A percentile compares a stretch with the other conserved stretches of the same genome.
Evolutionary conservation across 2,797 vertebrate species (phyloP).

Genomic region (Syngnathus rostellatus): DNA sequence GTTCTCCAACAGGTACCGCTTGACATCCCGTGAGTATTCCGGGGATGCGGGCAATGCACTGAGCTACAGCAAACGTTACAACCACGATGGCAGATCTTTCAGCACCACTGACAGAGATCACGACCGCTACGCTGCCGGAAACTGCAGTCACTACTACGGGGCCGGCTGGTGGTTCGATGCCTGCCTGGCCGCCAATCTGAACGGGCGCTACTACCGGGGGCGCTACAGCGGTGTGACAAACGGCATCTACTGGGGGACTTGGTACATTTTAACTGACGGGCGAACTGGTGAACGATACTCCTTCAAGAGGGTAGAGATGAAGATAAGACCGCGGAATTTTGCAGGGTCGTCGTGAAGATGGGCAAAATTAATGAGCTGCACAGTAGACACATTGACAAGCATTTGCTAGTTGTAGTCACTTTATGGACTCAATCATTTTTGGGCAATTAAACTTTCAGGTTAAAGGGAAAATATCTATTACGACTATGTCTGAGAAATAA

Average conservation of each 20-base stretch:
- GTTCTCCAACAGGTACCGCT: constrained; percentile 56
- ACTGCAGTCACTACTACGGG: constrained; percentile 74
- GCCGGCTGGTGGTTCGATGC: constrained; percentile 81
- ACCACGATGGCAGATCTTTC: constrained; percentile 74
- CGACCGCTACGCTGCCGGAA: constrained; percentile 69
- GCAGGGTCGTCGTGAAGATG: constrained; percentile 37
- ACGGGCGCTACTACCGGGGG: constrained; percentile 68
- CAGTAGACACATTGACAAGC: not conserved
- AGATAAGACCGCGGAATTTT: constrained; percentile 63
- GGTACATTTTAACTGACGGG: constrained; percentile 77
- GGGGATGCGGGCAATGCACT: constrained; percentile 75
- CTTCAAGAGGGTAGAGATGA: constrained; percentile 75
- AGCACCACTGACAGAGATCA: constrained; percentile 73
- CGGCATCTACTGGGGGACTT: constrained; percentile 78
- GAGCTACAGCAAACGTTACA: constrained; percentile 79
- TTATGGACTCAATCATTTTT: not conserved
- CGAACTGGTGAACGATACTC: constrained; percentile 73
- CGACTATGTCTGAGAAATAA: not conserved
- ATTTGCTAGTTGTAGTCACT: not conserved
- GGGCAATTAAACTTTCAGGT: not conserved
- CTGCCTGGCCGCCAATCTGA: constrained; percentile 75
- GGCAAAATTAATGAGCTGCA: not conserved
- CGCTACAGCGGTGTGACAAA: constrained; percentile 74
- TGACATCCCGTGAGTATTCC: constrained; percentile 71
- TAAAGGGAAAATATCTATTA: not conserved